Base-by-base conservation (phyloP, 2,113 vertebrate species). In the Romanogobio albipinnatus region DNA sequence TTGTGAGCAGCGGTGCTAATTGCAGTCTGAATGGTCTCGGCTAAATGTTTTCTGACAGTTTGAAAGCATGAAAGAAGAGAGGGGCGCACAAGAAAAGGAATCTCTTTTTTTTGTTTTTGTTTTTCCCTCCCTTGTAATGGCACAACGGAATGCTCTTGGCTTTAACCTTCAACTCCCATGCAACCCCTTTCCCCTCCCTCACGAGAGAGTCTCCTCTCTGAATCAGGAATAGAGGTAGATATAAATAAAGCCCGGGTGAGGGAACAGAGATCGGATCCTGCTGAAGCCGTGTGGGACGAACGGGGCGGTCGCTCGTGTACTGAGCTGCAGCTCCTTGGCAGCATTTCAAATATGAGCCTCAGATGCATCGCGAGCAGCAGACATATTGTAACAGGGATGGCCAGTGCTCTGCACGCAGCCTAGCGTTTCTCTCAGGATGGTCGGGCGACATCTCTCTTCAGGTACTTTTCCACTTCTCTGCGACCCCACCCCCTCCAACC, bases 401-500 rank as follows among this genome's bases (percentile, higher is more conserved):
- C 92, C 91, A 90, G 93, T 90, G 91, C 91, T 92, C 92, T 91
- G 93, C 92, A 91, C 92, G 90, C 92, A 93, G 94, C 91, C 93
- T 96, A 95, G 94, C 91, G 88, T 90, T 94, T 91, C 93, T 91
- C 76, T 76, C 93, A 95, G 93, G 93, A 97, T 96, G 94, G 96
- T 96, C 90, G 95, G 95, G 93, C 93, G 93, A 91, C 94, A 95
- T 92, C 91, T 94, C 93, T 93, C 95, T 93, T 91, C 96, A 96
- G 96, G 95, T 96, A 95, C 94, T 96, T 96, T 86, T 85, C 91
- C 89, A 91, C 94, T 86, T 43, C 85, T 91, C 92, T 90, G 92
- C 45, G 26, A 76, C 58, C 64, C 36, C n/a, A 39, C 24, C 51
- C 51, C 14, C 76, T n/a, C 74, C 56, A 53, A 70, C 75, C 81